These are phyloP conservation scores for Aphodius granarius DNA, from an alignment of 2,888 invertebrate genomes.

Conservation along the genomic window DNA sequence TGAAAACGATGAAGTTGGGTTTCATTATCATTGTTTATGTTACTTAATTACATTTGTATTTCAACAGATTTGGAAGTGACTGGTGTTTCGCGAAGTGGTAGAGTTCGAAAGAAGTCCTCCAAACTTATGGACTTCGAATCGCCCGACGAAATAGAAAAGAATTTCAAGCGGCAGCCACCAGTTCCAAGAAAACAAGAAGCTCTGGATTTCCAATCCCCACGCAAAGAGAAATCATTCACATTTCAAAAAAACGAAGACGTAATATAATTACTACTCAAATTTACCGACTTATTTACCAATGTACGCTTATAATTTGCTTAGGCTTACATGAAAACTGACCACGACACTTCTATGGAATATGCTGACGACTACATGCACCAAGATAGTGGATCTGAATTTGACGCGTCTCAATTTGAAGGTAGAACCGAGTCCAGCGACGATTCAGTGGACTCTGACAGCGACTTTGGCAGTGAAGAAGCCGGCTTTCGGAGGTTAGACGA, in stretches of 20 bases:
- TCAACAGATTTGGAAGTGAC: constrained; percentile 74
- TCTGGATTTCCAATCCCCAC: constrained; percentile 31
- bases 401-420: constrained; percentile 51
- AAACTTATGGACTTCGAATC: constrained; percentile 93
- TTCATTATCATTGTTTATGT: no score
- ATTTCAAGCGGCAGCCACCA: constrained; percentile 56
- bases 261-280: constrained; percentile 33
- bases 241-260: constrained; percentile 22
- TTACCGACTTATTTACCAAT: background rate
- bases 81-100: constrained; percentile 85
- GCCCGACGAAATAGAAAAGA: constrained; percentile 79
- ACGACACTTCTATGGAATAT: constrained; percentile 31
- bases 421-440: constrained; percentile 61
- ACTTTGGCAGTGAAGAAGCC: constrained; percentile 52
- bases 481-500: constrained; percentile 58
- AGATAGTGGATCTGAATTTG: constrained; percentile 50
- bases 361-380: constrained; percentile 45
- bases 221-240: constrained; percentile 23
- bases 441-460: constrained; percentile 41
- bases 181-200: constrained; percentile 45
- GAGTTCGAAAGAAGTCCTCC: constrained; percentile 92
- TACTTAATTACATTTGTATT: no score
- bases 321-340: constrained; percentile 27
- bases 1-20: no score
- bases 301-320: background rate